Conservation (phyloP, 2,888 invertebrate species). For the Tenthredo amoena region DNA sequence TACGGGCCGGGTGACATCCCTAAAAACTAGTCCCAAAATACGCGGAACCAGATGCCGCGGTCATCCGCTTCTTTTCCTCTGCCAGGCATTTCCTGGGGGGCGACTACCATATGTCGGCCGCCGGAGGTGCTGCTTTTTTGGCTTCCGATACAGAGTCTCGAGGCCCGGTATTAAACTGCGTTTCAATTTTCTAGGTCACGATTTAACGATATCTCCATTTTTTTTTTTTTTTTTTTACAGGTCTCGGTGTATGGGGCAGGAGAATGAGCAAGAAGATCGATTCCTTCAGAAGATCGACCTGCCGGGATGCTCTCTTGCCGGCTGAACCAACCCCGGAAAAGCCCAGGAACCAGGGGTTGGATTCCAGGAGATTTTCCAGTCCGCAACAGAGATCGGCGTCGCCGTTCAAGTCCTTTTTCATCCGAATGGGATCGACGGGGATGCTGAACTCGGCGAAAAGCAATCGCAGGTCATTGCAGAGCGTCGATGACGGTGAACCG, state of each 20-base stretch:
- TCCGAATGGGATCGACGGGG: slow-evolving; percentile 88
- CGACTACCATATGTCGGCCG: slow-evolving; percentile 66
- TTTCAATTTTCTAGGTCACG: slow-evolving; percentile 7
- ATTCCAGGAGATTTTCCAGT: slow-evolving; percentile 72
- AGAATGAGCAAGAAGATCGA: slow-evolving; percentile 90
- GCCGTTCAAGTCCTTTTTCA: slow-evolving; percentile 86
- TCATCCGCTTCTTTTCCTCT: slow-evolving; percentile 45
- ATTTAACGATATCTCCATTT: slow-evolving; percentile 13
- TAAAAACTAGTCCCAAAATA: slow-evolving; percentile 74
- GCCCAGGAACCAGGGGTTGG: slow-evolving; percentile 59
- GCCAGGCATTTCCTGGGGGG: slow-evolving; percentile 56
- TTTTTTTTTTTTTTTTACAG: slow-evolving; percentile 55
- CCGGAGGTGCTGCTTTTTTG: slow-evolving; percentile 53
- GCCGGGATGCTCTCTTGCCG: slow-evolving; percentile 80
- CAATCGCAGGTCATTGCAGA: slow-evolving; percentile 73
- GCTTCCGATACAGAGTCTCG: slow-evolving; percentile 51
- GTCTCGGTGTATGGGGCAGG: slow-evolving; percentile 83
- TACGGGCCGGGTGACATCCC: slow-evolving; percentile 59
- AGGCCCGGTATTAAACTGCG: slow-evolving; percentile 20
- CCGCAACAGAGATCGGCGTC: slow-evolving; percentile 82
- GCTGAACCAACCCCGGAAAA: slow-evolving; percentile 64
- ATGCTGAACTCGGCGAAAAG: slow-evolving; percentile 83
- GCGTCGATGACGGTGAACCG: slow-evolving; percentile 77
- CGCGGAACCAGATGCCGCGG: slow-evolving; percentile 65
- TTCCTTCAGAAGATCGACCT: slow-evolving; percentile 84